Percentiles rank a stretch among this genome's conserved stretches.
Evolutionary conservation across 2,797 vertebrate species (phyloP).

Genomic region (Lycodopsis pacificus): DNA sequence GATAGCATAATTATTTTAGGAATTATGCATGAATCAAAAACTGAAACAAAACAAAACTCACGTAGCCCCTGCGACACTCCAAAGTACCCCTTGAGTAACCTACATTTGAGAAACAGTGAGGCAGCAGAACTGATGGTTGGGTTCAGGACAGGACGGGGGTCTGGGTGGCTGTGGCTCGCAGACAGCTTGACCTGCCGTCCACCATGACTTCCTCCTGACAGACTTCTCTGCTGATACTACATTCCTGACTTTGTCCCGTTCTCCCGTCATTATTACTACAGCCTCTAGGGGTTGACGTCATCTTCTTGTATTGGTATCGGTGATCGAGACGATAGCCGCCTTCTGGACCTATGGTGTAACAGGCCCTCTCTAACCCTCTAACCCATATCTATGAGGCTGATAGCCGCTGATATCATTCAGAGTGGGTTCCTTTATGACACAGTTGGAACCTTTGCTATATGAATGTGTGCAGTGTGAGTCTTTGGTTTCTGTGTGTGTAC

Average conservation of each 20-base stretch:
- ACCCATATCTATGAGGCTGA: not conserved
- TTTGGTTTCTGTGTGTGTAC: slow-evolving; percentile 12
- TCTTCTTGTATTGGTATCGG: not conserved
- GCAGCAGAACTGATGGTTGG: not conserved
- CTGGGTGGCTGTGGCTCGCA: not conserved
- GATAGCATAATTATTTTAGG: not conserved
- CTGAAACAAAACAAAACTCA: not conserved
- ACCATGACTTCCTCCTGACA: too few species aligned
- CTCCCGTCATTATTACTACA: not conserved
- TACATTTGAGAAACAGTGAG: not conserved
- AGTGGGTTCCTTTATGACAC: not conserved
- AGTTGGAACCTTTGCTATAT: not conserved
- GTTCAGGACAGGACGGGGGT: not conserved
- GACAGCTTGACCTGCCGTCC: too few species aligned
- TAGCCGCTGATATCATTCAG: not conserved
- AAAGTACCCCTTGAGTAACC: not conserved
- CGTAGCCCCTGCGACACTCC: not conserved
- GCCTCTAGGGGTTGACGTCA: not conserved
- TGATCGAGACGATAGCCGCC: not conserved
- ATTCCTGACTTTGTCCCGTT: not conserved
- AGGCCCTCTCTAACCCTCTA: not conserved
- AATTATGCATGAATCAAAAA: not conserved
- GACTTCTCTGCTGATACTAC: not conserved
- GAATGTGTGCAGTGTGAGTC: not conserved
- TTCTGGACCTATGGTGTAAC: not conserved